These are phyloP conservation scores for Musca vetustissima DNA, from an alignment of 1,140 invertebrate genomes.

Conservation along the genomic window DNA sequence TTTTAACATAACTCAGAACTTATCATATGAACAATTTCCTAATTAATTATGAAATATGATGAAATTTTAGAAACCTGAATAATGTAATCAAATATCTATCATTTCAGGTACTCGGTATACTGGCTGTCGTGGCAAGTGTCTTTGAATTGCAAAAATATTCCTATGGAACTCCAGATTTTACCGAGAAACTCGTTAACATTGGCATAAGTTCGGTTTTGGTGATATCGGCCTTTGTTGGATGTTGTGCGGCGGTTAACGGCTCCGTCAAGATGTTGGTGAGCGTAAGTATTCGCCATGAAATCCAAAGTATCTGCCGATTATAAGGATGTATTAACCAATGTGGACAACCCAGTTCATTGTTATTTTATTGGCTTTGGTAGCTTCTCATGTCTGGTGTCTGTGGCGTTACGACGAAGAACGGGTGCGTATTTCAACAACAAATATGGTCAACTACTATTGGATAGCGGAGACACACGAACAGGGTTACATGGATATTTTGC, in stretches of 20 bases:
- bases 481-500: slow-evolving; percentile 43
- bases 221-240: slow-evolving; percentile 42
- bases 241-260: slow-evolving; percentile 42
- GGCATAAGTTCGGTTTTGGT: slow-evolving; percentile 35
- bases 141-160: slow-evolving; percentile 40
- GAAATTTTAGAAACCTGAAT: too few species aligned
- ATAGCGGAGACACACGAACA: slow-evolving; percentile 39
- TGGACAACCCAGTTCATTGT: slow-evolving; percentile 35
- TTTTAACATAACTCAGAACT: too few species aligned
- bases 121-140: slow-evolving; percentile 41
- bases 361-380: slow-evolving; percentile 37
- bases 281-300: slow-evolving; percentile 31
- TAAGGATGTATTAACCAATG: too few species aligned
- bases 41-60: too few species aligned
- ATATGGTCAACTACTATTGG: slow-evolving; percentile 41
- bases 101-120: slow-evolving; percentile 38
- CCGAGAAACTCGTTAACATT: slow-evolving; percentile 42
- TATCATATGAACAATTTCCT: too few species aligned
- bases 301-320: too few species aligned
- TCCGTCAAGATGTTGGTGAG: slow-evolving; percentile 46
- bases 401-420: slow-evolving; percentile 42
- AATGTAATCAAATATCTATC: neutral
- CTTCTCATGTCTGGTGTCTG: slow-evolving; percentile 41
- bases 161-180: slow-evolving; percentile 39
- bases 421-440: slow-evolving; percentile 35